A percentile compares a stretch with the other conserved stretches of the same genome.
Evolutionary conservation across 2,888 invertebrate species (phyloP).

Genomic region (Agriotes lineatus): DNA sequence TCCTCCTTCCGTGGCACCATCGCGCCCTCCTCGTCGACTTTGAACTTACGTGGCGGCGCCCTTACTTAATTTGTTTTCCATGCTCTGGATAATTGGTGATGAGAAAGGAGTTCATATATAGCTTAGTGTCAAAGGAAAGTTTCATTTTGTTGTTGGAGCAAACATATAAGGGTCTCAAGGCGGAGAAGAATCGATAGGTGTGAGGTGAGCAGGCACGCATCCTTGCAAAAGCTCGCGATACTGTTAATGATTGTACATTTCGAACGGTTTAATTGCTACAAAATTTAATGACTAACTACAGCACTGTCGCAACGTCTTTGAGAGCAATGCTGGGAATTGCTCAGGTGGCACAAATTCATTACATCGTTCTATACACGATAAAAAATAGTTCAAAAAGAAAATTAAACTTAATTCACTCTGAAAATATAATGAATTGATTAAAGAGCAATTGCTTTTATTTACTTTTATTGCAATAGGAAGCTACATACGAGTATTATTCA

Average conservation of each 20-base stretch:
- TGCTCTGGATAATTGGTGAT: conserved; percentile 62
- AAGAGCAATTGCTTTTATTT: too few relatives aligned
- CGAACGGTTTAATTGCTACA: neutral
- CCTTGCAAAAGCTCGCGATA: neutral
- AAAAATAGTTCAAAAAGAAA: too few relatives aligned
- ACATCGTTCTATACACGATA: too few relatives aligned
- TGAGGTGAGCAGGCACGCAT: conserved; percentile 16
- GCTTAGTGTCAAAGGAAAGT: conserved; percentile 64
- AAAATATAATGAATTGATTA: too few relatives aligned
- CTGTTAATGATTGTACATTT: neutral
- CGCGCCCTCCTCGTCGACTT: conserved; percentile 26
- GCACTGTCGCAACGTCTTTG: too few relatives aligned
- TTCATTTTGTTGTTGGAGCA: conserved; percentile 62
- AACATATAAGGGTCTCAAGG: conserved; percentile 59
- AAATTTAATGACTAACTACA: too few relatives aligned
- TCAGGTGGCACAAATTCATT: too few relatives aligned
- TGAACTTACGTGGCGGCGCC: conserved; percentile 34
- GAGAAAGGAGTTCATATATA: conserved; percentile 63
- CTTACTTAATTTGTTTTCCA: conserved; percentile 61
- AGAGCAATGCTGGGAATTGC: too few relatives aligned
- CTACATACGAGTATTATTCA: too few relatives aligned
- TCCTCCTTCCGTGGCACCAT: conserved; percentile 14
- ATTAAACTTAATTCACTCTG: too few relatives aligned
- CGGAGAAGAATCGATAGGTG: conserved; percentile 28
- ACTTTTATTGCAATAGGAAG: too few relatives aligned